A percentile compares a stretch with the other conserved stretches of the same genome.
Evolutionary conservation across 2,797 vertebrate genomes (phyloP).

Genomic region (Melanotaenia maccullochi): DNA sequence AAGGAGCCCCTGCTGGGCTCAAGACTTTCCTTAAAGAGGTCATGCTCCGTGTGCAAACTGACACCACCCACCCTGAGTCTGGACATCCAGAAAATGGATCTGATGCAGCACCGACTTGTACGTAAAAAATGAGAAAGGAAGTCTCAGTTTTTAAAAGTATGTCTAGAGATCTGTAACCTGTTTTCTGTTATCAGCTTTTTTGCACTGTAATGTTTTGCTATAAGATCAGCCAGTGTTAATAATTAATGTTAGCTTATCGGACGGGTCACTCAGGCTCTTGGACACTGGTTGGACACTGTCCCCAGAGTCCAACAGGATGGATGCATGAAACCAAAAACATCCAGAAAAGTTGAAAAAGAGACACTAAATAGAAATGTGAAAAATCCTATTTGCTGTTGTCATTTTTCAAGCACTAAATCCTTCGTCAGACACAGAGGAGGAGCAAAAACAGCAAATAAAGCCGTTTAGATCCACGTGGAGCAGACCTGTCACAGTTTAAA

Average conservation of each 20-base stretch:
- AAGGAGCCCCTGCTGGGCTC: slow-evolving; percentile 38
- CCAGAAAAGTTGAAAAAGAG: background rate
- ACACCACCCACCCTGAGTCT: slow-evolving; percentile 34
- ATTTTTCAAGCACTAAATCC: background rate
- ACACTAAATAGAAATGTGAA: background rate
- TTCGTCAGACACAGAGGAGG: background rate
- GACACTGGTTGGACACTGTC: background rate
- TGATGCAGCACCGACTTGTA: too few relatives aligned
- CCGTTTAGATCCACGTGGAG: background rate
- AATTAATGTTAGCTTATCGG: background rate
- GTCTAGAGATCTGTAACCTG: too few relatives aligned
- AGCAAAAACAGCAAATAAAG: background rate
- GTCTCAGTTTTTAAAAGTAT: too few relatives aligned
- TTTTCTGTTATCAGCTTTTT: background rate
- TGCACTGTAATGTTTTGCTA: too few relatives aligned
- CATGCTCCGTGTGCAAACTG: slow-evolving; percentile 30
- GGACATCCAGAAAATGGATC: background rate
- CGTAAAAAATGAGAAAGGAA: too few relatives aligned
- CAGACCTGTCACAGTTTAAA: background rate
- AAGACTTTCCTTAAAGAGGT: slow-evolving; percentile 38
- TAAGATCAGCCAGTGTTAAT: too few relatives aligned
- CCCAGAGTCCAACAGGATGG: too few relatives aligned
- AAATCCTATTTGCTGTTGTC: background rate
- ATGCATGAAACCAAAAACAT: background rate
- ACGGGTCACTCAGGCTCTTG: background rate